A percentile compares a stretch with the other conserved stretches of the same genome.
Conservation (phyloP, 2,113 vertebrate species). For the Pontoporia blainvillei region DNA sequence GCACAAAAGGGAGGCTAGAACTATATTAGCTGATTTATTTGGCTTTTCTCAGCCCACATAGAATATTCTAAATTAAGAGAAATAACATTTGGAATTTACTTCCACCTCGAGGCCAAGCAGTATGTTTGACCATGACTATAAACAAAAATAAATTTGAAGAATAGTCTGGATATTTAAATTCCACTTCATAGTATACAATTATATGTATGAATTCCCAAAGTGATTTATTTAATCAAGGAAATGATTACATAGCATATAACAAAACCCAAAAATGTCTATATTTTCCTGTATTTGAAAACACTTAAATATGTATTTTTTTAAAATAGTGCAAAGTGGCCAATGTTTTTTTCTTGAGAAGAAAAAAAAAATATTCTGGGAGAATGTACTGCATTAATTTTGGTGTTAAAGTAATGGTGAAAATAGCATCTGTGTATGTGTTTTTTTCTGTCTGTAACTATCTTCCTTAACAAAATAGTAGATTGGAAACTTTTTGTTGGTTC, state of each 20-base stretch:
- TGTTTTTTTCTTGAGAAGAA: neutral
- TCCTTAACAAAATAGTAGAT: neutral
- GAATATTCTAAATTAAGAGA: neutral
- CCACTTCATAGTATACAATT: neutral
- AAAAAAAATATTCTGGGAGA: neutral
- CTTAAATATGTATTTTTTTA: neutral
- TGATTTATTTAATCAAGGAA: conserved; percentile 10
- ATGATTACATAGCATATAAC: neutral
- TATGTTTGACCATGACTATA: neutral
- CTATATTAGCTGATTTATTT: neutral
- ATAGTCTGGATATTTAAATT: neutral
- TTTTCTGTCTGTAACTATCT: neutral
- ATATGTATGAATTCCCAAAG: neutral
- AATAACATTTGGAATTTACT: conserved; percentile 1
- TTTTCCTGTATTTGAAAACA: neutral
- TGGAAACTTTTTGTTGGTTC: neutral
- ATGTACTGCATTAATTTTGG: neutral
- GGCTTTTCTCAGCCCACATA: neutral
- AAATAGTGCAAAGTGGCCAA: neutral
- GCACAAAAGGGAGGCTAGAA: neutral
- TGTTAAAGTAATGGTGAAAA: neutral
- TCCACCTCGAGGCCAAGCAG: neutral
- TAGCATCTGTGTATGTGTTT: neutral
- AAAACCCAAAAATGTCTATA: neutral
- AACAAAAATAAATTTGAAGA: neutral